These are phyloP conservation scores for Steinernema scapterisci DNA, from an alignment of 2,888 invertebrate species.

Conservation along the genomic window DNA sequence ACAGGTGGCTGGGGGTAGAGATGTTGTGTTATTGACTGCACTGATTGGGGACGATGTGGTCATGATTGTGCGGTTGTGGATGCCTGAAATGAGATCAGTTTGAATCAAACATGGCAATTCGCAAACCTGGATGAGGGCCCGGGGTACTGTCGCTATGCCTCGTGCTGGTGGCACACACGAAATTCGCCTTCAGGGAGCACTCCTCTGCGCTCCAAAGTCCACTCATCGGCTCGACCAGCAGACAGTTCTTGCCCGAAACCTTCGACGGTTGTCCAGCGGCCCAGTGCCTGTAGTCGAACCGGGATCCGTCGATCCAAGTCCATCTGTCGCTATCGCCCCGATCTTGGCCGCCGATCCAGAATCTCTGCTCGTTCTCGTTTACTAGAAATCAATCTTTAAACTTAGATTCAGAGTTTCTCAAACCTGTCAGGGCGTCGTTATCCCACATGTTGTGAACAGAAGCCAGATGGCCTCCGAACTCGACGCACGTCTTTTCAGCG, in stretches of 20 bases:
- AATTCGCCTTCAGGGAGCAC: not conserved
- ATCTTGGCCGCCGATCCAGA: not conserved
- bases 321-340: not conserved
- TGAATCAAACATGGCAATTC: too few species aligned
- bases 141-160: not conserved
- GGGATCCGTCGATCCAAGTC: slow-evolving; percentile 21
- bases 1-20: too few species aligned
- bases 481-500: not conserved
- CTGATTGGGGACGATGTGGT: too few species aligned
- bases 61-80: too few species aligned
- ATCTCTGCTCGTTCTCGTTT: not conserved
- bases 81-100: too few species aligned
- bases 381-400: not conserved
- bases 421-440: not conserved
- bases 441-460: slow-evolving; percentile 1
- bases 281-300: not conserved
- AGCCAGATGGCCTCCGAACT: slow-evolving; percentile 14
- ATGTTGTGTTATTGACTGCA: too few species aligned
- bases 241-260: not conserved
- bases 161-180: not conserved
- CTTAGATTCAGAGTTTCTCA: too few species aligned
- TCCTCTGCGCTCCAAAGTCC: not conserved
- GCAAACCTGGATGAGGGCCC: too few species aligned
- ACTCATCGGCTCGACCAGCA: not conserved
- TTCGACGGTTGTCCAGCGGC: not conserved